A percentile compares a stretch with the other conserved stretches of the same genome.
phyloP scores from a whole-genome alignment of 2,888 invertebrate genomes.

The Synergus umbraculus region DNA sequence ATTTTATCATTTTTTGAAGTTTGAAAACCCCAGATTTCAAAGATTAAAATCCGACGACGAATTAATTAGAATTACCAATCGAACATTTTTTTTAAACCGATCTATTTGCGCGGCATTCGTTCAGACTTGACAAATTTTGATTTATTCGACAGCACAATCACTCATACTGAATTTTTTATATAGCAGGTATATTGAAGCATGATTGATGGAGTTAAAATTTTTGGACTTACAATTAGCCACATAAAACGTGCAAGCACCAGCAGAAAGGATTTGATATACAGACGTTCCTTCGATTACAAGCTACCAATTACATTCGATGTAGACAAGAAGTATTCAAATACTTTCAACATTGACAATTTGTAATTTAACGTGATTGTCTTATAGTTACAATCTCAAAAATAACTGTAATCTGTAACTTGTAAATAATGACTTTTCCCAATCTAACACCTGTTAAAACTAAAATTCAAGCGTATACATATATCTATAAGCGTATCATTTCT shows the following conservation, averaged over 20 bases:
- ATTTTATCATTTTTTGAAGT: neutral
- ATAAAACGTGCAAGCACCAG: conserved; percentile 1
- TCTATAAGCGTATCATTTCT: neutral
- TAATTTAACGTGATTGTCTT: conserved; percentile 30
- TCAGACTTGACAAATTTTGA: neutral
- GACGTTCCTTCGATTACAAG: conserved; percentile 1
- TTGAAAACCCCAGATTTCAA: neutral
- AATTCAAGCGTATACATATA: neutral
- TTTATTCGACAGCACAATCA: neutral
- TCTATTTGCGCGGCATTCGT: conserved; percentile 9
- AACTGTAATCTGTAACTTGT: conserved; percentile 4
- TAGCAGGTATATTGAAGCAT: neutral
- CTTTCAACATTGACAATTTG: conserved; percentile 20
- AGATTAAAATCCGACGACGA: conserved; percentile 17
- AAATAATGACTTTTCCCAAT: neutral
- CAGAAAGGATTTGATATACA: neutral
- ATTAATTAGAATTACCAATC: neutral
- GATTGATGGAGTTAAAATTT: neutral
- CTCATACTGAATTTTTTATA: neutral
- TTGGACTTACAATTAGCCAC: conserved; percentile 7
- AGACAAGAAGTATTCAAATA: conserved; percentile 7
- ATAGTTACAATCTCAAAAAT: conserved; percentile 14
- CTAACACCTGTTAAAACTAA: neutral
- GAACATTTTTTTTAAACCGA: neutral
- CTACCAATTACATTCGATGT: conserved; percentile 2